A percentile compares a stretch with the other conserved stretches of the same genome.
These are phyloP conservation scores for Lysandra bellargus DNA, from an alignment of 2,888 invertebrate genomes.

Conservation along the genomic window DNA sequence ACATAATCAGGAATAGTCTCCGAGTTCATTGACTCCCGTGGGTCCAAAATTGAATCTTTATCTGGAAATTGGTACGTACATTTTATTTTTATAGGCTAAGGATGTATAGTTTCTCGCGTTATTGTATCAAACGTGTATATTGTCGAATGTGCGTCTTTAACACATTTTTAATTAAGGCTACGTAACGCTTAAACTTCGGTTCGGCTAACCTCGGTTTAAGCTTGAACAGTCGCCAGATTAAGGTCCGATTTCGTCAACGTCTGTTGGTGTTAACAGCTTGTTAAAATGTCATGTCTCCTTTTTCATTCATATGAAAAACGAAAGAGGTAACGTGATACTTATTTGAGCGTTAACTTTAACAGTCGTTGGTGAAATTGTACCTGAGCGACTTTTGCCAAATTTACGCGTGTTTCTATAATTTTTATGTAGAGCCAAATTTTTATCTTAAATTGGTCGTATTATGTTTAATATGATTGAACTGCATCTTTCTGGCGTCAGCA, in stretches of 20 bases:
- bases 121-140: constrained; percentile 22
- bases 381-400: constrained; percentile 19
- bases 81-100: constrained; percentile 30
- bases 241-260: too few relatives aligned
- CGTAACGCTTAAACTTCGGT: constrained; percentile 11
- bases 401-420: constrained; percentile 14
- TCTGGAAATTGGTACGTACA: constrained; percentile 1
- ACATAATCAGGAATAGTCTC: not conserved
- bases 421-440: constrained; percentile 26
- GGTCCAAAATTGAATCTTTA: constrained; percentile 29
- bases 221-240: not conserved
- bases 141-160: constrained; percentile 31
- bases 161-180: constrained; percentile 3
- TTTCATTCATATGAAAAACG: too few relatives aligned
- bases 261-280: too few relatives aligned
- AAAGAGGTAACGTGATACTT: too few relatives aligned
- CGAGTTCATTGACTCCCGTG: constrained; percentile 15
- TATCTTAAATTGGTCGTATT: constrained; percentile 1
- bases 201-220: constrained; percentile 1
- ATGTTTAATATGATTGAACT: not conserved
- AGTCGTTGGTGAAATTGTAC: too few relatives aligned
- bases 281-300: too few relatives aligned
- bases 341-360: too few relatives aligned
- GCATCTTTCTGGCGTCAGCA: not conserved
- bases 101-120: constrained; percentile 19